Conservation (phyloP, 53 echinoderm and acorn worm genomes). For the Mesocentrotus franciscanus region DNA sequence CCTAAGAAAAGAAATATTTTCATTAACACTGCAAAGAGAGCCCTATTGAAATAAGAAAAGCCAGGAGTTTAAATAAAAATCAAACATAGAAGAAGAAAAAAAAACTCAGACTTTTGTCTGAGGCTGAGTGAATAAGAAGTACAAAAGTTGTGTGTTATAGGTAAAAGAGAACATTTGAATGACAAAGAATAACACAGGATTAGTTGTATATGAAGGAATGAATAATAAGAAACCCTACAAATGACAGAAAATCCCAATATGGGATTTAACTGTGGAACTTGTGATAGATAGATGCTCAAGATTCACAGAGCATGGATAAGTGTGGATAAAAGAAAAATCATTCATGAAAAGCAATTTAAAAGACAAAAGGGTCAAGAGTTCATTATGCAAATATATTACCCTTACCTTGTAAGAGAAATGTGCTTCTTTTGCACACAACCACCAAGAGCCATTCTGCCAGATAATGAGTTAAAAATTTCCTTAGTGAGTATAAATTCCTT, state of each 20-base stretch:
- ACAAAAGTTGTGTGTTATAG: not conserved
- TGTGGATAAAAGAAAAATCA: not conserved
- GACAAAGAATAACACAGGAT: not conserved
- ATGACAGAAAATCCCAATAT: too few species aligned
- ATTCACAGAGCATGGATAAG: not conserved
- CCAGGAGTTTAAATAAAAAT: not conserved
- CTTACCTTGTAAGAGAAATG: constrained; percentile 52
- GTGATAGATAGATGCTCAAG: not conserved
- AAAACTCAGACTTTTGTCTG: not conserved
- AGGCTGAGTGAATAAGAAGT: too few species aligned
- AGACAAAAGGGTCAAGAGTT: not conserved
- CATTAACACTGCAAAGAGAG: not conserved
- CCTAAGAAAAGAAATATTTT: not conserved
- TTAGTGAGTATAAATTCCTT: not conserved
- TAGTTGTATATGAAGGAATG: not conserved
- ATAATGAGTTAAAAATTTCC: constrained; percentile 12
- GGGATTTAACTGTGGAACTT: not conserved
- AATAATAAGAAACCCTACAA: not conserved
- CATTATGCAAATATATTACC: constrained; percentile 33
- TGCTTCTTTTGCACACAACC: constrained; percentile 52
- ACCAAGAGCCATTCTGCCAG: constrained; percentile 8
- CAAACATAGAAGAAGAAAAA: not conserved
- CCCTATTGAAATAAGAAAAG: not conserved
- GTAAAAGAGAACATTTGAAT: not conserved
- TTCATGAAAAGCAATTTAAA: not conserved